These are phyloP conservation scores for Xenopus petersii DNA, from an alignment of 2,797 vertebrate genomes.

Conservation along the genomic window DNA sequence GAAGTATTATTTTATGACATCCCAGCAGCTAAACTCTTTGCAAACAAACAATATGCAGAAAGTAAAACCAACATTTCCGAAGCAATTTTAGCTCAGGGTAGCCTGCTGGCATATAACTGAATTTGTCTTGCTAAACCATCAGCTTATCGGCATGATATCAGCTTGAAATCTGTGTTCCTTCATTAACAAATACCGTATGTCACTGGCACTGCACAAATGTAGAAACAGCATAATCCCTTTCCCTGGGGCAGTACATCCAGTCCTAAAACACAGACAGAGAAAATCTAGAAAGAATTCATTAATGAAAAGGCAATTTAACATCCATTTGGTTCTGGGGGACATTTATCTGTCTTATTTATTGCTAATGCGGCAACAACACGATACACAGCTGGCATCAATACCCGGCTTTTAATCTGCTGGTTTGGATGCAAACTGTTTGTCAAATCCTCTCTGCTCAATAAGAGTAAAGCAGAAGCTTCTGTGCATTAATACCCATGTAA, in stretches of 20 bases:
- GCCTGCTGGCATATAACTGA: neutral
- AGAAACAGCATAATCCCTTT: conserved; percentile 20
- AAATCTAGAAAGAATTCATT: neutral
- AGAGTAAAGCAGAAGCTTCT: no score
- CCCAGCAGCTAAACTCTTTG: no score
- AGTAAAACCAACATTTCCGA: neutral
- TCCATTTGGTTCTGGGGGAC: neutral
- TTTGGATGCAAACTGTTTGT: no score
- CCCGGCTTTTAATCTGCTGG: neutral
- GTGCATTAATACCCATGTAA: no score
- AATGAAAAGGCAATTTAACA: neutral
- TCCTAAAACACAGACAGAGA: neutral
- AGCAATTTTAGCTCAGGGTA: neutral
- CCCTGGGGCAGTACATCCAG: neutral
- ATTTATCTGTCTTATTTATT: neutral
- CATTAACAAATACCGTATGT: conserved; percentile 1
- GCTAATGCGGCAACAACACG: neutral
- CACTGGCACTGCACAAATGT: neutral
- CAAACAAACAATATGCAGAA: no score
- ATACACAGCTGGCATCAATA: neutral
- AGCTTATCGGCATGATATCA: conserved; percentile 1
- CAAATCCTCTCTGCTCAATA: no score
- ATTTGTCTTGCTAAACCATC: conserved; percentile 13
- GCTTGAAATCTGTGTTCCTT: conserved; percentile 12
- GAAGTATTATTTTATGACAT: neutral